phyloP scores from a whole-genome alignment of 2,888 invertebrate species.

The Lucinisca nassula region DNA sequence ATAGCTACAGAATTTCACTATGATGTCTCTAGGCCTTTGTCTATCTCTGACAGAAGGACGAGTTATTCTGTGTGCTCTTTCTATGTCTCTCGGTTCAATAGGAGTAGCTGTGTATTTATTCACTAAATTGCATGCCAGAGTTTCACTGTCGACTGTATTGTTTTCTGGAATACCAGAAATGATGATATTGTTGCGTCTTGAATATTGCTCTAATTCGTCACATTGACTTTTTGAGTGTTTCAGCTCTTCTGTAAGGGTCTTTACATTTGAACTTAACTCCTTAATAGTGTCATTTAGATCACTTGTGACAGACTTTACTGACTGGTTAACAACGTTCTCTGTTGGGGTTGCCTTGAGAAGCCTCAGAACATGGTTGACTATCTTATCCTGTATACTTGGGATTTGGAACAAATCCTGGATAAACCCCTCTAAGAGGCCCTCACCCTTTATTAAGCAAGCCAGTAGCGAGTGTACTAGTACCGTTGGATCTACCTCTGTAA shows the following conservation, averaged over 20 bases:
- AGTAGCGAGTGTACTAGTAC: no score
- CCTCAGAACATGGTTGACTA: no score
- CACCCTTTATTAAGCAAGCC: no score
- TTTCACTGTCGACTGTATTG: not conserved
- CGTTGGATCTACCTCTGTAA: no score
- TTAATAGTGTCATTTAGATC: not conserved
- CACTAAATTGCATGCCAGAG: not conserved
- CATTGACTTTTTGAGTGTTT: not conserved
- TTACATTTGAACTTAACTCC: not conserved
- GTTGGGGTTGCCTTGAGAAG: no score
- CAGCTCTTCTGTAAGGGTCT: not conserved
- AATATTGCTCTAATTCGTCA: not conserved
- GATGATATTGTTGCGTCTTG: not conserved
- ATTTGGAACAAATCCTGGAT: no score
- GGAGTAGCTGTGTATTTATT: not conserved
- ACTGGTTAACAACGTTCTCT: no score
- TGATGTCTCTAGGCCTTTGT: not conserved
- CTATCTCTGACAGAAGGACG: not conserved
- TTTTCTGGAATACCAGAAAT: not conserved
- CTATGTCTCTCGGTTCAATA: not conserved
- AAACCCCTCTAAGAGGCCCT: no score
- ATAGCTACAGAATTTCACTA: no score
- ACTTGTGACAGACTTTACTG: no score
- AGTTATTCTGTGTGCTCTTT: no score
- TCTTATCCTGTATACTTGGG: no score